Conservation (phyloP, 2,113 vertebrate genomes). For the Saimiri boliviensis region DNA sequence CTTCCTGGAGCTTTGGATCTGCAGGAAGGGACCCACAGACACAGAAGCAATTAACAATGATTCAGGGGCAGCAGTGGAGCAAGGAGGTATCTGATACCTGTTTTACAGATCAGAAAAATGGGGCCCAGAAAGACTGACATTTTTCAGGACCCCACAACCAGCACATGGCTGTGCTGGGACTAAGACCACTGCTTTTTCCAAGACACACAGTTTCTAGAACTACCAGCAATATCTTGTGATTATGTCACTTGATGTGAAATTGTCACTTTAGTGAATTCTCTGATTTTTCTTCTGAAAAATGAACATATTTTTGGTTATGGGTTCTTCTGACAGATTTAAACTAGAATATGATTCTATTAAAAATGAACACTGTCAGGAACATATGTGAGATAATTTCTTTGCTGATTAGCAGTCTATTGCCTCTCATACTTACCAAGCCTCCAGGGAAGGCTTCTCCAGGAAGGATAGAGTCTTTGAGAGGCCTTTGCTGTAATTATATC, state of each 20-base stretch:
- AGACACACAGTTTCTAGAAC: neutral
- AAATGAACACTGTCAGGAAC: slow-evolving; percentile 27
- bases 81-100: neutral
- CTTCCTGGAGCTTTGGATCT: neutral
- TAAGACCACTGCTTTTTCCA: neutral
- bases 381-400: slow-evolving; percentile 64
- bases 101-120: neutral
- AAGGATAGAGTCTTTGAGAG: slow-evolving; percentile 57
- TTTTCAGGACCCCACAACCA: neutral
- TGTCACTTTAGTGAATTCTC: neutral
- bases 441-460: slow-evolving; percentile 63
- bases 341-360: slow-evolving; percentile 50
- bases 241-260: neutral
- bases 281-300: neutral
- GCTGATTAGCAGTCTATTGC: slow-evolving; percentile 74
- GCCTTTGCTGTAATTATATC: slow-evolving; percentile 61
- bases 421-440: slow-evolving; percentile 43
- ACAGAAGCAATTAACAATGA: neutral
- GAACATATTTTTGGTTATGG: neutral
- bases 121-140: neutral
- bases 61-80: neutral
- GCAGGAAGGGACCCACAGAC: neutral
- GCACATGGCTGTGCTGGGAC: neutral
- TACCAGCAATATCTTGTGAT: neutral
- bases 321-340: slow-evolving; percentile 19